Base-by-base conservation (phyloP, 53 echinoderm and acorn worm genomes). In the Crossaster papposus region DNA sequence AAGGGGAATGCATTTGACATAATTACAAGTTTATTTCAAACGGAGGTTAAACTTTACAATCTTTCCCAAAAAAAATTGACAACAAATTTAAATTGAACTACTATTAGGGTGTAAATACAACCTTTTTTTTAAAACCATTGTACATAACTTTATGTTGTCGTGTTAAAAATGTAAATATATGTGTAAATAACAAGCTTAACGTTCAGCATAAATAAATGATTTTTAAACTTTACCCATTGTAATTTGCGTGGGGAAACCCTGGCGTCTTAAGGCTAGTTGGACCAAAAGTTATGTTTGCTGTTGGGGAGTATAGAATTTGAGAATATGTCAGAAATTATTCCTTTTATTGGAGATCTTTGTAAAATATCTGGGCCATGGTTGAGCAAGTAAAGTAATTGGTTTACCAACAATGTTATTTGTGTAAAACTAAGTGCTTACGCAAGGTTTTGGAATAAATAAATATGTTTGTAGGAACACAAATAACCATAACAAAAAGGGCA, bases 51-150 rank as follows among this genome's bases (percentile, higher is more conserved):
- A 62, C 23, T 62, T 62, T 62, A 20, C 62, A 3, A 3, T 0
- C 23, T 62, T 11, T 62, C 17, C 3, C 68, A 28, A 23, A 68
- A 68, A 68, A 68, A 26, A 14, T 11, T 7, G 62, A 23, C 18
- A 20, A 17, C 3, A 20, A 15, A 15, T 62, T 62, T 9, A 62
- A 62, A 62, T 2, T 62, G 2, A 68, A 6, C 68, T 68, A 36
- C 31, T 74, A 1, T 35, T 74, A 74, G 51, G 51, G n/a, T 78
- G 78, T 80, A 80, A 29, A 80, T 58, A 80, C 17, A 2, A 22
- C 17, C 30, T 77, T 51, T 80, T 80, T 80, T 80, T 80, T n/a
- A n/a, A 15, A 80, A 80, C 55, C 31, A 44, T 10, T 80, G 80
- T 80, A 80, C 29, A 80, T 54, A 80, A 30, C 5, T 58, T 30